Evolutionary conservation across 2,888 invertebrate species (phyloP), one percentile per base, ranked within the genome.

Genomic region (Dendrolimus houi): DNA sequence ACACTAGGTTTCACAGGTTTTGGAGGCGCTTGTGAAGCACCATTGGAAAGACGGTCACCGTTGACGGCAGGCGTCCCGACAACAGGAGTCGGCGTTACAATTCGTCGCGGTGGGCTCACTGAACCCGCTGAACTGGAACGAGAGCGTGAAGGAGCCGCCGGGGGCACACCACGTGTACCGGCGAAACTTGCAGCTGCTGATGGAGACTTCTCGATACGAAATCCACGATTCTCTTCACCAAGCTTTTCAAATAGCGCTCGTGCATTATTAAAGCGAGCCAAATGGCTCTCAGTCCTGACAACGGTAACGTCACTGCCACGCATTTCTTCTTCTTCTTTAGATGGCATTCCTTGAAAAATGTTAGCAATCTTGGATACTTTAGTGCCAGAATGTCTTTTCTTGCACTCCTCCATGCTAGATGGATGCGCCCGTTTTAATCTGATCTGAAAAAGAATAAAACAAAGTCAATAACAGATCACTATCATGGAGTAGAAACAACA

Each of bases 281-380:
- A 93, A 79, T 97, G 97, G 72, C 96, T 96, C 85, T 97, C 96
- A 14, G 96, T 96, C 63, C 97, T 92, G 60, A 95, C 96, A 54
- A 96, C 95, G 10, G 95, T 94, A 52, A 94, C 95, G 71, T 93
- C 93, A 66, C 75, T 81, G 62, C 87, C 87, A 70, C 87, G 85
- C 77, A 88, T 83, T 66, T 91, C 90, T 75, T 83, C 90, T 75
- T 84, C 92, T 81, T 84, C 92, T 66, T 83, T 87, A 56, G 91
- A 93, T 67, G 93, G 93, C 91, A 93, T 94, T 66, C 93, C 94
- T 91, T 97, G 96, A 85, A 97, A 97, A 79, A 96, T 95, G 85
- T 96, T 96, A 60, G 97, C 97, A 68, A 97, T 97, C 91, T 97
- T 96, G 64, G 96, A 96, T 75, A 97, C 97, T 92, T 97, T 97